Evolutionary conservation across 2,888 invertebrate genomes (phyloP), one percentile per base, ranked within the genome.

Genomic region (Penaeus monodon): DNA sequence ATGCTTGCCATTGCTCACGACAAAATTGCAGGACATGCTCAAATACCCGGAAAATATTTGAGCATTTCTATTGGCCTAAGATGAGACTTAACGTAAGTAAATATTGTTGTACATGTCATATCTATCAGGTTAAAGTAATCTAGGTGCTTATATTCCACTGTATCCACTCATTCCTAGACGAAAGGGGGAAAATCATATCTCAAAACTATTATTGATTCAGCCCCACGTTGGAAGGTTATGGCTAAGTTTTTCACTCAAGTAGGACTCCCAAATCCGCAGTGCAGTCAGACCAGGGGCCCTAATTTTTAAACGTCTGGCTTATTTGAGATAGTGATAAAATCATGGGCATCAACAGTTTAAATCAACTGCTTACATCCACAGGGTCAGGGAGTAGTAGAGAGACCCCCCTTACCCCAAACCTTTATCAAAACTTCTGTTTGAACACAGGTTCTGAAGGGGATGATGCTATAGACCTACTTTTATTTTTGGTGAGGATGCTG

Each of bases 281-380:
- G n/a, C 84, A 84, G 57, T 77, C 84, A 66, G 78, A 84, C 44
- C 65, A 78, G 78, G 74, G 83, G 1, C n/a, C 49, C 49, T 44
- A 83, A 83, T 76, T 83, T 83, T 64, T n/a, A n/a, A n/a, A 83
- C 74, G 17, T 83, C 65, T 65, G 24, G 29, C 8, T 27, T 83
- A 27, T 76, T 83, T 68, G 12, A 83, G 38, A 14, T 76, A 38
- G 83, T 83, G 12, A n/a, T 74, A 64, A 65, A 64, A 33, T 14
- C n/a, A 2, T 81, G 20, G 70, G 70, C 6, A 38, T 49, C 10
- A 12, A 17, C 70, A 81, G n/a, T n/a, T 29, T 24, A 1, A 49
- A 70, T 81, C 81, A 22, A 81, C 27, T 57, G 57, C 65, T 76
- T 76, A 29, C 20, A 83, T 33, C 77, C 64, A 81, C 33, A 33